Evolutionary conservation across 2,888 invertebrate species (phyloP).

Genomic region (Andrena praecox): DNA sequence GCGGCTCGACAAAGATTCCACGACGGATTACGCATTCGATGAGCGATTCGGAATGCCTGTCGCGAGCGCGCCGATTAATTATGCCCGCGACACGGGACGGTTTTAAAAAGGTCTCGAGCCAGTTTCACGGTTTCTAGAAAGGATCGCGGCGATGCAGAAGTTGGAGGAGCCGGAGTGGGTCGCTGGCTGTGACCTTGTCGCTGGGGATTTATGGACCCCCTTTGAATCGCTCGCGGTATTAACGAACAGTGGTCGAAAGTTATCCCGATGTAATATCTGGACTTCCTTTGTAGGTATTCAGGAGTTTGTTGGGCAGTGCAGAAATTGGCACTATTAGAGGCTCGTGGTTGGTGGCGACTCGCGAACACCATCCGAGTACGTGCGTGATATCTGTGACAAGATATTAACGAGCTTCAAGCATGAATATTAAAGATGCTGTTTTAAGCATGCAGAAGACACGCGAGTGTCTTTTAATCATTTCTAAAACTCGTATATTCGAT

Average conservation of each 20-base stretch:
- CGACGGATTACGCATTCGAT: conserved; percentile 67
- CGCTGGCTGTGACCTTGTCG: not conserved
- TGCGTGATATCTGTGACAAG: no score
- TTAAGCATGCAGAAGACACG: not conserved
- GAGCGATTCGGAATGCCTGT: conserved; percentile 61
- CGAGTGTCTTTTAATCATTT: conserved; percentile 1
- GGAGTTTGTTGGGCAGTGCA: no score
- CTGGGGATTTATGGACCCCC: not conserved
- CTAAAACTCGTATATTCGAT: not conserved
- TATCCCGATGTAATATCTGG: not conserved
- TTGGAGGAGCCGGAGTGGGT: not conserved
- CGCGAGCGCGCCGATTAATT: conserved; percentile 55
- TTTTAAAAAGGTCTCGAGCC: conserved; percentile 16
- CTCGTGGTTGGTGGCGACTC: no score
- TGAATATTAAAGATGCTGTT: not conserved
- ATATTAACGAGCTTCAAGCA: not conserved
- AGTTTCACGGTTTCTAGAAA: conserved; percentile 21
- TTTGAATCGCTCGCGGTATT: not conserved
- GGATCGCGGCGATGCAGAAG: not conserved
- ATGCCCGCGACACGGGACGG: conserved; percentile 26
- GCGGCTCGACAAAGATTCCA: conserved; percentile 84
- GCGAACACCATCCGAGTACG: no score
- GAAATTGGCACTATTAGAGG: no score
- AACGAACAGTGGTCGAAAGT: not conserved
- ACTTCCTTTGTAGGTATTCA: no score